A percentile compares a stretch with the other conserved stretches of the same genome.
phyloP scores from a whole-genome alignment of 2,888 invertebrate genomes.

The Sphaerophoria rueppellii region DNA sequence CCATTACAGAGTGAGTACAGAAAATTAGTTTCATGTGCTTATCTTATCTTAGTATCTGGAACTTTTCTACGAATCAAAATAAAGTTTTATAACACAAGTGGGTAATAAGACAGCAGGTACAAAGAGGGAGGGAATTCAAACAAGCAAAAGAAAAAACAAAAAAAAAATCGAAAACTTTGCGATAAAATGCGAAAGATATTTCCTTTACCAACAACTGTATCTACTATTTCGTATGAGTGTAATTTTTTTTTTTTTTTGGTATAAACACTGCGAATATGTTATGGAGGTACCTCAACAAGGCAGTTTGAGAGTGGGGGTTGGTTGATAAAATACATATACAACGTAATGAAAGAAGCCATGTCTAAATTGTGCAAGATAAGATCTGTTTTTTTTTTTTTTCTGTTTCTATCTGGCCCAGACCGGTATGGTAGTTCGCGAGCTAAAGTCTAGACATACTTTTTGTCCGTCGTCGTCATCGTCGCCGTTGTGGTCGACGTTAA shows the following conservation, averaged over 20 bases:
- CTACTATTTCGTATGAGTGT: background rate
- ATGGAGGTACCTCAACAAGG: slow-evolving; percentile 26
- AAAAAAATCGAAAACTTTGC: slow-evolving; percentile 45
- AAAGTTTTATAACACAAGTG: slow-evolving; percentile 47
- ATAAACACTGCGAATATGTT: slow-evolving; percentile 45
- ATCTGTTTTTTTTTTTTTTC: slow-evolving; percentile 62
- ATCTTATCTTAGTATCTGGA: slow-evolving; percentile 66
- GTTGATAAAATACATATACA: background rate
- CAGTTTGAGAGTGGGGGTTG: slow-evolving; percentile 30
- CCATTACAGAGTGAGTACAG: slow-evolving; percentile 38
- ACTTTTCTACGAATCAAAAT: slow-evolving; percentile 70
- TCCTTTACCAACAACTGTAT: background rate
- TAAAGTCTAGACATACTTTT: slow-evolving; percentile 11
- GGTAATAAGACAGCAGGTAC: background rate
- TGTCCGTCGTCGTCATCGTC: slow-evolving; percentile 8
- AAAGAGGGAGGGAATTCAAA: slow-evolving; percentile 29
- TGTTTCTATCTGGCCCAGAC: slow-evolving; percentile 68
- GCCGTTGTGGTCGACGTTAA: slow-evolving; percentile 29
- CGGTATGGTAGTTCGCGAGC: slow-evolving; percentile 41
- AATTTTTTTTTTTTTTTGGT: background rate
- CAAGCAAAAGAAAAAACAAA: slow-evolving; percentile 3
- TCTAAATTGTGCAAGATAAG: slow-evolving; percentile 72
- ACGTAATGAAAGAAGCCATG: slow-evolving; percentile 72
- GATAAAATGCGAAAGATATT: slow-evolving; percentile 69
- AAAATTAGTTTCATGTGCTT: slow-evolving; percentile 32